phyloP scores from a whole-genome alignment of 2,797 vertebrate genomes.

The Rhynchotus rufescens region DNA sequence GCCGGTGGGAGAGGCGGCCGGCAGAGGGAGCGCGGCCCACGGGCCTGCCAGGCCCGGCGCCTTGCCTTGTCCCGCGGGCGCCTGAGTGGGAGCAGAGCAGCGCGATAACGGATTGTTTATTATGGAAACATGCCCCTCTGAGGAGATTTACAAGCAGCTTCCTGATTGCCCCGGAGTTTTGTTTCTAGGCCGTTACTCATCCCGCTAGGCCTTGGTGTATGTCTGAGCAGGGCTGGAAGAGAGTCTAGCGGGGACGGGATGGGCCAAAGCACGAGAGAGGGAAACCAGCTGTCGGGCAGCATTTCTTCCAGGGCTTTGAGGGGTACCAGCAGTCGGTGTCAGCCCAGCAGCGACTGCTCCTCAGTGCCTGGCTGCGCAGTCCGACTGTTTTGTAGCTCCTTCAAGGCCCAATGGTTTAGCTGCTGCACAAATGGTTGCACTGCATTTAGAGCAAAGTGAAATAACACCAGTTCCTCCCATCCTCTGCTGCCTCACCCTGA shows the following conservation, averaged over 20 bases:
- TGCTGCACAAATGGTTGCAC: conserved; percentile 27
- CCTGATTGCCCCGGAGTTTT: conserved; percentile 42
- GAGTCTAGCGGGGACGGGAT: background rate
- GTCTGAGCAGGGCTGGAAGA: background rate
- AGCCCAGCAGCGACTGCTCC: background rate
- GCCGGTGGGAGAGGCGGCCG: background rate
- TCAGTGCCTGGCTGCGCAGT: conserved; percentile 1
- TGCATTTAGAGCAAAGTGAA: conserved; percentile 18
- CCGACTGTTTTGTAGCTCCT: conserved; percentile 1
- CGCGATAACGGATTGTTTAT: conserved; percentile 47
- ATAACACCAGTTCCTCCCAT: conserved; percentile 49
- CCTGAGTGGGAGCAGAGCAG: background rate
- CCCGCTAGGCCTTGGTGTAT: background rate
- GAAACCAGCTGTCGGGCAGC: conserved; percentile 60
- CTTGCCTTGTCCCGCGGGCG: background rate
- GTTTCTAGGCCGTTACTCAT: conserved; percentile 49
- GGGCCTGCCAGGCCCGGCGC: background rate
- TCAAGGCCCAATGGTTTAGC: background rate
- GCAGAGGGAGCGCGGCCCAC: conserved; percentile 45
- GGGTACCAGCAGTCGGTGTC: conserved; percentile 64
- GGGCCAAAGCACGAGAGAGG: conserved; percentile 40
- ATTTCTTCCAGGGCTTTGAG: conserved; percentile 55
- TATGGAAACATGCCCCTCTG: conserved; percentile 50
- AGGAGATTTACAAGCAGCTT: conserved; percentile 61
- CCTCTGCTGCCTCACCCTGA: background rate